Base-by-base conservation (phyloP, 37 sponge, comb jelly and placozoan genomes). In the Crambe crambe region DNA sequence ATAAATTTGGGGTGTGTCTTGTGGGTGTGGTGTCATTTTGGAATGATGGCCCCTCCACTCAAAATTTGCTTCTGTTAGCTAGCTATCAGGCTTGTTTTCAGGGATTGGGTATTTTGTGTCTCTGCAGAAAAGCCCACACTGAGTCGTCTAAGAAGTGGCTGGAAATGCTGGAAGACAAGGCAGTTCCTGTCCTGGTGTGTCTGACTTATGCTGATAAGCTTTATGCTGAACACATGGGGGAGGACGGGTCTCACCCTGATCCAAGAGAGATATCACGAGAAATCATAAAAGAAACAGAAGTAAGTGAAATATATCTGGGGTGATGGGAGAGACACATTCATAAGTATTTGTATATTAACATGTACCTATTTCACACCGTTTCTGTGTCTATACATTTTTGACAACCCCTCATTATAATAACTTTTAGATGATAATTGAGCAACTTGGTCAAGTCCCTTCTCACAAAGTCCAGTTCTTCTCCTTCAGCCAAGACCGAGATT, bases 201-300 rank as follows among this genome's bases (percentile, higher is more conserved):
- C 81, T 89, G 44, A 85, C 90, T 3, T 74, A 73, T 84, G 90
- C 81, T 37, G 90, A 89, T 65, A 67, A 80, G 36, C 72, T 89
- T 17, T 89, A 84, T 70, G 89, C 83, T 42, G 82, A 87, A 71
- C 56, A 40, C 61, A 87, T 87, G 88, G 58, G 38, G 12, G 38
- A 58, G 3, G 74, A 66, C 25, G 68, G 80, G 3, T 42, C 58
- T 30, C 73, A 72, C 31, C 73, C 73, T 23, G 63, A 61, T 20
- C 63, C 63, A 29, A 20, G 6, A 8, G 5, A 8, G 6, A 61
- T 61, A 8, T 20, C 6, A 61, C 63, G 15, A 21, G 63, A 61
- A 20, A 61, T 61, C 15, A 21, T 4, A 23, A 61, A 61, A 61
- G 63, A 61, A 61, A 47, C 51, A 47, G 51, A 47, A 12, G 51